A percentile compares a stretch with the other conserved stretches of the same genome.
Evolutionary conservation across 2,888 invertebrate genomes (phyloP).

Genomic region (Pristionchus maxplancki): DNA sequence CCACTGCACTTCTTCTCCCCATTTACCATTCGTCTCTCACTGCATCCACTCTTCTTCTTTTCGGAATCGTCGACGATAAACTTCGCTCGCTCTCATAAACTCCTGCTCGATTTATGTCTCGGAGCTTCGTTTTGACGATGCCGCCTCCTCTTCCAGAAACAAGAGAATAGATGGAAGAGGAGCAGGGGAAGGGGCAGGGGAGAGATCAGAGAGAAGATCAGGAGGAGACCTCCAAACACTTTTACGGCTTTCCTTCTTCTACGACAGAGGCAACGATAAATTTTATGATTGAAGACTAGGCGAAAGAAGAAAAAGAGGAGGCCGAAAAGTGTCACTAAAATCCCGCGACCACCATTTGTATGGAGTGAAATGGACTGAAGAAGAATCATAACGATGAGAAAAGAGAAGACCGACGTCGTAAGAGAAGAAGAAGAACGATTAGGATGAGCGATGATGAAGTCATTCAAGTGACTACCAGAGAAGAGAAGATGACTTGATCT

Average conservation of each 20-base stretch:
- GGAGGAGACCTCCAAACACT: conserved; percentile 41
- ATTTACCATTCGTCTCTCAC: neutral
- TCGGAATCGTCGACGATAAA: neutral
- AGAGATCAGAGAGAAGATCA: neutral
- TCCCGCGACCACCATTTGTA: conserved; percentile 40
- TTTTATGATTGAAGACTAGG: conserved; percentile 39
- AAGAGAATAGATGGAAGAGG: neutral
- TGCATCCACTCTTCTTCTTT: neutral
- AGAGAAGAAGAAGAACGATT: conserved; percentile 16
- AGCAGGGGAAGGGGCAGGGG: neutral
- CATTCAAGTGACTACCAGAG: neutral
- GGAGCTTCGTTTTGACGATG: conserved; percentile 32
- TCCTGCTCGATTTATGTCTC: neutral
- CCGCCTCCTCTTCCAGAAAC: conserved; percentile 39
- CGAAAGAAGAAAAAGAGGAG: neutral
- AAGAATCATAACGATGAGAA: conserved; percentile 20
- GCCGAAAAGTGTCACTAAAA: conserved; percentile 53
- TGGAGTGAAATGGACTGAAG: conserved; percentile 31
- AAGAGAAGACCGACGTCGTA: neutral
- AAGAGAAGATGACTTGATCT: neutral
- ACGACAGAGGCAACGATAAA: conserved; percentile 35
- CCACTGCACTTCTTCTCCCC: neutral
- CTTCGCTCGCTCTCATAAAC: conserved; percentile 29
- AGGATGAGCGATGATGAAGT: conserved; percentile 19
- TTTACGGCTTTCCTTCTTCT: conserved; percentile 16